These are phyloP conservation scores for Fringilla coelebs DNA, from an alignment of 2,797 vertebrate species.

Conservation along the genomic window DNA sequence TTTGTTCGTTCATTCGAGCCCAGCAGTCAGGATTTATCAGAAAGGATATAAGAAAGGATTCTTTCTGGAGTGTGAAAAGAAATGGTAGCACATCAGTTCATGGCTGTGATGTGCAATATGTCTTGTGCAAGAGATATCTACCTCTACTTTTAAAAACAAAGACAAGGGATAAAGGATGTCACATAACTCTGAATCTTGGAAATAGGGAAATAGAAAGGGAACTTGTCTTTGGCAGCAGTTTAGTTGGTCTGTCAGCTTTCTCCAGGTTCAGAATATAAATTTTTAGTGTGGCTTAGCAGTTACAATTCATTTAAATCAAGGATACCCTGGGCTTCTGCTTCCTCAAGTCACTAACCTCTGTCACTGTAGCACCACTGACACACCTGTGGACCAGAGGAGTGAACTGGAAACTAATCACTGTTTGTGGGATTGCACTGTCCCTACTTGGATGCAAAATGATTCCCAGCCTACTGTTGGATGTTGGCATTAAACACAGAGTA, in stretches of 20 bases:
- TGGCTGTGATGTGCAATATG: background rate
- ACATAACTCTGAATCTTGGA: background rate
- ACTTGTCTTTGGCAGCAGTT: background rate
- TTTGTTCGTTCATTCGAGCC: accelerated
- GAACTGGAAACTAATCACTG: background rate
- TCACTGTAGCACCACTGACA: background rate
- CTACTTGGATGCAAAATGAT: background rate
- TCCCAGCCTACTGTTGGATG: background rate
- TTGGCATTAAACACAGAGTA: background rate
- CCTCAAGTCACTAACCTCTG: background rate
- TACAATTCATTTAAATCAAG: background rate
- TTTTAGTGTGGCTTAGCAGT: background rate
- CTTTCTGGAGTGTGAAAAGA: background rate
- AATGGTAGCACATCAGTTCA: background rate
- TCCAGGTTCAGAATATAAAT: background rate
- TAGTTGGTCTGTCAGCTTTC: background rate
- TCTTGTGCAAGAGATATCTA: background rate
- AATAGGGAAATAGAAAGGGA: background rate
- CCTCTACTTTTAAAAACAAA: background rate
- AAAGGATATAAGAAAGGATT: background rate
- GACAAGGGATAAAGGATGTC: background rate
- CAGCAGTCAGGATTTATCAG: background rate
- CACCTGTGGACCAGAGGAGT: background rate
- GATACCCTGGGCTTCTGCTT: background rate
- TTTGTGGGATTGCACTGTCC: background rate